Evolutionary conservation across 2,797 vertebrate genomes (phyloP), one percentile per base, ranked within the genome.

Genomic region (Micrastur ruficollis): DNA sequence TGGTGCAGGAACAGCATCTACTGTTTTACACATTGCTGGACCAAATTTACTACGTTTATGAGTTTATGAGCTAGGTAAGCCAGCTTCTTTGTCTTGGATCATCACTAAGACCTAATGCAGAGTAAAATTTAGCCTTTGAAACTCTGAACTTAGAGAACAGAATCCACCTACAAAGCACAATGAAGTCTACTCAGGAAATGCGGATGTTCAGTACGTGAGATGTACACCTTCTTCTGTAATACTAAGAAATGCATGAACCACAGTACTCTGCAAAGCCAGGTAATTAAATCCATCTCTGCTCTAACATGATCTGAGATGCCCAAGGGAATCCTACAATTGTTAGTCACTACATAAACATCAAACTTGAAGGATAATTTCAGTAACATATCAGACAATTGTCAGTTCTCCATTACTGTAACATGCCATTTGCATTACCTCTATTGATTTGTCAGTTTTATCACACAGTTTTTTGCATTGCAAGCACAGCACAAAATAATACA

Each of bases 181-280:
- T 34, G 65, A 80, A 53, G 3, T 34, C 19, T 78, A n/a, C 6
- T 61, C 38, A 81, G 55, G 14, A 70, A 86, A 76, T 22, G 6
- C 18, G 47, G 66, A 65, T 5, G 15, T 31, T 72, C 25, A 52
- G 6, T 13, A 20, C 27, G 13, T 47, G 36, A 87, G 36, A 44
- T 17, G 49, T 11, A 44, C 4, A 6, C 23, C 31, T 62, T 46
- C 49, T 74, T 81, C 70, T 49, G n/a, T 40, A 38, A 73, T 49
- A 68, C 17, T 10, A 61, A 32, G 55, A 83, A 83, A 75, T 27
- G 4, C 31, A 49, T 0, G 0, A 52, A 73, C 12, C 7, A 56
- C 27, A 32, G 14, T 67, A 67, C 27, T 67, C 47, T 79, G 34
- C 46, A 82, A 72, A 91, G 40, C 6, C 75, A 82, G 26, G 42